phyloP scores from a whole-genome alignment of 2,113 vertebrate genomes.

The Theristicus caerulescens region DNA sequence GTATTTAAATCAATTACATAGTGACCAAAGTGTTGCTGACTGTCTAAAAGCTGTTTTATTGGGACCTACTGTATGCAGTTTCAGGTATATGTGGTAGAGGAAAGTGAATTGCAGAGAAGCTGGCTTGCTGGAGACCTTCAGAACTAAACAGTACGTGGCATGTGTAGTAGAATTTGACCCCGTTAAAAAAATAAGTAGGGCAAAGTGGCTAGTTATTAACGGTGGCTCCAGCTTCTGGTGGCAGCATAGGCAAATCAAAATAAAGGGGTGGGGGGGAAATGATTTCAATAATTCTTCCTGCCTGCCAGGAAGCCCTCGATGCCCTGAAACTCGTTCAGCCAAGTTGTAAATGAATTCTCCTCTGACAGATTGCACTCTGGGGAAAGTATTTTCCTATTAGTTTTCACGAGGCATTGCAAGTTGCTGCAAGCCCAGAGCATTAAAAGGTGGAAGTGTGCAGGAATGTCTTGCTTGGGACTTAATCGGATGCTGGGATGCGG shows the following conservation, averaged over 20 bases:
- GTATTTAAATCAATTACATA: not conserved
- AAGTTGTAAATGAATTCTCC: not conserved
- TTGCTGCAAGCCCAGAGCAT: not conserved
- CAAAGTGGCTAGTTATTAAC: not conserved
- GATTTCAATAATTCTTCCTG: conserved; percentile 4
- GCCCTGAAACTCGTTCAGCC: not conserved
- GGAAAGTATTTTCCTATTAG: not conserved
- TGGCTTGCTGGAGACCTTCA: not conserved
- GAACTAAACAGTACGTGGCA: not conserved
- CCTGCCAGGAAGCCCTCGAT: not conserved
- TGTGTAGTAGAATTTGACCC: conserved; percentile 2
- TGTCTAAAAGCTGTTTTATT: not conserved
- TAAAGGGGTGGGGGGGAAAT: not conserved
- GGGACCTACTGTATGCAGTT: not conserved
- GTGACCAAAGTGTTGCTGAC: not conserved
- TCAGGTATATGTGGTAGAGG: not conserved
- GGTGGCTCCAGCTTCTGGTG: not conserved
- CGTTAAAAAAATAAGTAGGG: not conserved
- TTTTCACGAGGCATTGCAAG: not conserved
- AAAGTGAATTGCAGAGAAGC: not conserved
- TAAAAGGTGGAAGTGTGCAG: not conserved
- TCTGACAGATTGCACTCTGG: not conserved
- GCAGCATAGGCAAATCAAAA: not conserved
- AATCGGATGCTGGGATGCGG: rapidly evolving
- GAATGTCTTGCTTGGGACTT: not conserved